Base-by-base conservation (phyloP, 1,140 invertebrate species). In the Drosophila malerkotliana region DNA sequence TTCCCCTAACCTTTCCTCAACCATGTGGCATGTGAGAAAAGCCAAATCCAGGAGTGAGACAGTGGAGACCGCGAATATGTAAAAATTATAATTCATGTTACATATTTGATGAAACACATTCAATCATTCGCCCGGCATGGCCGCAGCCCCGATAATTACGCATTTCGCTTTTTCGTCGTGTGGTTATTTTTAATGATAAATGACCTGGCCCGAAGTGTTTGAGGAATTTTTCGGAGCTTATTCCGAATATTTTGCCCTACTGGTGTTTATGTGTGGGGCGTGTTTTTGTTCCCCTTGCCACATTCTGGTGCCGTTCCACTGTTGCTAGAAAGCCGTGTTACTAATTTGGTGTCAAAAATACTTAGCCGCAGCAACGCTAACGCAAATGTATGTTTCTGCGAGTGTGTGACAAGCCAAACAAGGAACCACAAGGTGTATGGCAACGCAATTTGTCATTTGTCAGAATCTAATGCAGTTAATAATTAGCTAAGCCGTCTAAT, bases 51-150 rank as follows among this genome's bases (percentile, higher is more conserved):
- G 30, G 24, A 34, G 9, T 21, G 41, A 44, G 41, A 44, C 15
- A 26, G 44, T 18, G 55, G 18, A 49, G 26, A 34, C 68, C 60
- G 48, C 67, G 47, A 72, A 85, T 78, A 88, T 79, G 82, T 82
- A 76, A 81, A 87, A 87, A 87, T 87, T 87, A 87, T 87, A 87
- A 88, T 88, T 82, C 79, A 87, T 88, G 80, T 88, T 87, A 87
- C 75, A 79, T 88, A 87, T 87, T 87, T 87, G 82, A 88, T 88
- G 82, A 88, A 87, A 87, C 82, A 88, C 82, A 87, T 87, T 87
- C 82, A 85, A 85, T 87, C 81, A 85, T 81, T 85, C 61, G 78
- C 57, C 48, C 49, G 56, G 39, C 71, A 75, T 9, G 37, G 52
- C 57, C 57, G 34, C 81, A 84, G 75, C 61, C 78, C 79, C 83